These are phyloP conservation scores for Hoplodrina blanda DNA, from an alignment of 2,888 invertebrate genomes.

Conservation along the genomic window DNA sequence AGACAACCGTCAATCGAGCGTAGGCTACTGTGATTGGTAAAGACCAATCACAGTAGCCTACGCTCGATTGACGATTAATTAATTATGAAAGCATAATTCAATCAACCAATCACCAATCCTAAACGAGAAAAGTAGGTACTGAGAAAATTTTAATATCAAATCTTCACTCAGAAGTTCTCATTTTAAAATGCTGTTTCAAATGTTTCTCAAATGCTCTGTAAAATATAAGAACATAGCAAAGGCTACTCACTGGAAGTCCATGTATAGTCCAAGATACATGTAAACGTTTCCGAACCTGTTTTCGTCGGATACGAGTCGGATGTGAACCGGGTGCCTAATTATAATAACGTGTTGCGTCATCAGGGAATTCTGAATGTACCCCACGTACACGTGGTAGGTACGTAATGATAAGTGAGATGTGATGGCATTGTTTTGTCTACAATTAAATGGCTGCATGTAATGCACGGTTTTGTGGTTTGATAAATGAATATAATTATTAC, in stretches of 20 bases:
- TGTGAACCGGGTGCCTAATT: constrained; percentile 66
- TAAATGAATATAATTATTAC: not conserved
- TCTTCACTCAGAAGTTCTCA: not conserved
- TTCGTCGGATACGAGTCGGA: constrained; percentile 17
- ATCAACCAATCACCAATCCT: too few relatives aligned
- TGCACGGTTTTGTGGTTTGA: not conserved
- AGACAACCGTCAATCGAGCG: too few relatives aligned
- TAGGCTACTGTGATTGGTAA: too few relatives aligned
- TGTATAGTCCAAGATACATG: constrained; percentile 21
- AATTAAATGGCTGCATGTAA: constrained; percentile 45
- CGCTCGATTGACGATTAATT: too few relatives aligned
- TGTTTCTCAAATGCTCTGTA: not conserved
- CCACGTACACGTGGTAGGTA: constrained; percentile 41
- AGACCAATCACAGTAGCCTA: too few relatives aligned
- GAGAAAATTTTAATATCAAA: too few relatives aligned
- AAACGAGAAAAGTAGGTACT: too few relatives aligned
- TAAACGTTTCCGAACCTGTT: constrained; percentile 37
- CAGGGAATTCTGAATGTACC: constrained; percentile 58
- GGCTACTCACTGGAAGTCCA: constrained; percentile 9
- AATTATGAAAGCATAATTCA: too few relatives aligned
- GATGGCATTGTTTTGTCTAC: constrained; percentile 57
- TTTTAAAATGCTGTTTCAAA: not conserved
- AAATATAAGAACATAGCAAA: constrained; percentile 22
- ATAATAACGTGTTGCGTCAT: constrained; percentile 67
- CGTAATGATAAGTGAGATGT: constrained; percentile 36